Evolutionary conservation across 1,140 invertebrate species (phyloP).

Genomic region (Leptinotarsa texana): DNA sequence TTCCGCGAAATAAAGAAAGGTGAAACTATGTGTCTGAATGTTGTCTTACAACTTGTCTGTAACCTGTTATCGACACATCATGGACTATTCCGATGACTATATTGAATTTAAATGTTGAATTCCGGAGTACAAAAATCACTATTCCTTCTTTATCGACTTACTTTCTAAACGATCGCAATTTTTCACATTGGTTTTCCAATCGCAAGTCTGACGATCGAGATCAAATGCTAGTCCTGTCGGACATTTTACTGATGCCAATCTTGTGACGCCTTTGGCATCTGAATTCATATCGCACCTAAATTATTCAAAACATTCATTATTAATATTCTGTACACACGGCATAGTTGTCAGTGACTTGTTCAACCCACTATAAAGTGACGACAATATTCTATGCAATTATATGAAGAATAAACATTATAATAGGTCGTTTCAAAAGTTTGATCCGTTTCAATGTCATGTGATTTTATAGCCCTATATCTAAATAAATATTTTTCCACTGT

Average conservation of each 20-base stretch:
- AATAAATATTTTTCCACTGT: too few species aligned
- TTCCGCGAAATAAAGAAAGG: background rate
- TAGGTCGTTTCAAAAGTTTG: too few species aligned
- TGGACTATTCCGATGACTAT: background rate
- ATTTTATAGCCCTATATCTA: too few species aligned
- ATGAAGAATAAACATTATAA: too few species aligned
- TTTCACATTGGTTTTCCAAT: conserved; percentile 94
- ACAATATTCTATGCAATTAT: too few species aligned
- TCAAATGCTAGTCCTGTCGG: conserved; percentile 91
- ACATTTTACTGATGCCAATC: conserved; percentile 84
- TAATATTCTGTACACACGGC: background rate
- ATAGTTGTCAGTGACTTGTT: background rate
- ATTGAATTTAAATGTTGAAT: background rate
- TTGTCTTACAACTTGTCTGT: background rate
- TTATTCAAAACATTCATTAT: conserved; percentile 12
- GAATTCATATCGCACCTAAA: conserved; percentile 86
- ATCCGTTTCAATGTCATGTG: too few species aligned
- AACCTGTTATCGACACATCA: too few species aligned
- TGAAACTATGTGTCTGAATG: background rate
- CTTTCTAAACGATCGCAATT: conserved; percentile 91
- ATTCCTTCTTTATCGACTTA: conserved; percentile 68
- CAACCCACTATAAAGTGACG: too few species aligned
- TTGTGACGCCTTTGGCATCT: conserved; percentile 80
- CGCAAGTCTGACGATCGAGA: conserved; percentile 91
- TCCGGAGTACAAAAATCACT: conserved; percentile 43